Evolutionary conservation across 2,113 vertebrate species (phyloP), one percentile per base, ranked within the genome.

Genomic region (Proterorhinus semilunaris): DNA sequence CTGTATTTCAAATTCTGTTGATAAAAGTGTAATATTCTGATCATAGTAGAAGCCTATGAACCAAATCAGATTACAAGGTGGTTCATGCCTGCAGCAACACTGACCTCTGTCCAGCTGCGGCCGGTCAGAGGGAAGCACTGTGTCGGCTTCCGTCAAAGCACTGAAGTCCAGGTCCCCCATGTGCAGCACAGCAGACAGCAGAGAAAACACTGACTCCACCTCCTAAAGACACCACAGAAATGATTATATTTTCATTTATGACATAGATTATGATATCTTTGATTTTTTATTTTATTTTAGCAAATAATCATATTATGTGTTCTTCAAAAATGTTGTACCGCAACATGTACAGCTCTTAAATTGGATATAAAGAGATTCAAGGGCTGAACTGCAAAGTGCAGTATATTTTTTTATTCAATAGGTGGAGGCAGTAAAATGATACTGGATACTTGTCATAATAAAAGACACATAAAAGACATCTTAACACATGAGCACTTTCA

Each of bases 31-130:
- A 5, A 10, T 16, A 27, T 11, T 27, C 1, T 27, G 9, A 55
- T 27, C 17, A 55, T 13, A 11, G 13, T 11, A 42, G 11, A 21
- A 7, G 12, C 27, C 27, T 36, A 13, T 58, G 10, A 42, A 27
- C 6, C 55, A 42, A 8, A 11, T 55, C 17, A 55, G 21, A 55
- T 10, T 8, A 58, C 10, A 12, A 21, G 42, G 21, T 6, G 42
- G 55, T 11, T 58, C 13, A 69, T 65, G 75, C 63, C 69, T 75
- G 78, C 11, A 2, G 62, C 11, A 73, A 27, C 47, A 87, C 95
- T 93, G 87, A 99, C 97, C 96, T 96, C 91, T 93, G 21, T 98
- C 96, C 78, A 98, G 92, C 7, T 94, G 93, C 92, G 95, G 96
- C 83, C 94, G 90, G 91, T 99, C 95, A n/a, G 96, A 94, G 51